These are phyloP conservation scores for Brenthis daphne DNA, from an alignment of 2,888 invertebrate genomes.

Conservation along the genomic window DNA sequence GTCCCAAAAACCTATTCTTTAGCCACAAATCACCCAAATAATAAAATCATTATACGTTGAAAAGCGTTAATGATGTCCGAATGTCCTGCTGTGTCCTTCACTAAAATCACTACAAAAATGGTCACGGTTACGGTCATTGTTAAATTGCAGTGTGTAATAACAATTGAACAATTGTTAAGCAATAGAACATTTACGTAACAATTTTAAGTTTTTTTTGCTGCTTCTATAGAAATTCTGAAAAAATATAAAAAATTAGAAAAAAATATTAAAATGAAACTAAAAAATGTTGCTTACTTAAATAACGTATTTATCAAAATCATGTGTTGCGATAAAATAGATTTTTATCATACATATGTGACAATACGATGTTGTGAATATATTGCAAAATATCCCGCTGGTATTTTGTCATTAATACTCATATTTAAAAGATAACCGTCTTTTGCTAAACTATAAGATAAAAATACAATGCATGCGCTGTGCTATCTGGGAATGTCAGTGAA, in stretches of 20 bases:
- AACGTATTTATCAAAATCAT: too few species aligned
- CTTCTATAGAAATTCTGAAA: too few species aligned
- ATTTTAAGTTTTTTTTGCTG: background rate
- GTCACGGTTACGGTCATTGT: constrained; percentile 44
- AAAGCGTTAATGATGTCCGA: constrained; percentile 56
- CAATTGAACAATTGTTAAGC: constrained; percentile 26
- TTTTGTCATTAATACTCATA: constrained; percentile 72
- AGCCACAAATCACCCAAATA: constrained; percentile 27
- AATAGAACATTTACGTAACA: constrained; percentile 16
- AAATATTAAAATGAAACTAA: too few species aligned
- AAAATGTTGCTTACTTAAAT: too few species aligned
- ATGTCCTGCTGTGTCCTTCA: constrained; percentile 59
- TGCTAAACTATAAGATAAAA: constrained; percentile 65
- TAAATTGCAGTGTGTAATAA: constrained; percentile 37
- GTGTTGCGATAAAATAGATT: constrained; percentile 2
- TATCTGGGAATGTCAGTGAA: constrained; percentile 80
- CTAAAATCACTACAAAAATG: constrained; percentile 51
- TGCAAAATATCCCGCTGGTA: constrained; percentile 72
- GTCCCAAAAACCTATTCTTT: constrained; percentile 32
- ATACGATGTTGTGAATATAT: constrained; percentile 75
- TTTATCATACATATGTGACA: constrained; percentile 50
- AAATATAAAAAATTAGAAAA: too few species aligned
- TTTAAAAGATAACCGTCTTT: constrained; percentile 63
- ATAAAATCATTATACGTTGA: constrained; percentile 25
- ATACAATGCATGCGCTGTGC: constrained; percentile 68